These are phyloP conservation scores for Chrysolina oricalcia DNA, from an alignment of 2,888 invertebrate genomes.

Conservation along the genomic window DNA sequence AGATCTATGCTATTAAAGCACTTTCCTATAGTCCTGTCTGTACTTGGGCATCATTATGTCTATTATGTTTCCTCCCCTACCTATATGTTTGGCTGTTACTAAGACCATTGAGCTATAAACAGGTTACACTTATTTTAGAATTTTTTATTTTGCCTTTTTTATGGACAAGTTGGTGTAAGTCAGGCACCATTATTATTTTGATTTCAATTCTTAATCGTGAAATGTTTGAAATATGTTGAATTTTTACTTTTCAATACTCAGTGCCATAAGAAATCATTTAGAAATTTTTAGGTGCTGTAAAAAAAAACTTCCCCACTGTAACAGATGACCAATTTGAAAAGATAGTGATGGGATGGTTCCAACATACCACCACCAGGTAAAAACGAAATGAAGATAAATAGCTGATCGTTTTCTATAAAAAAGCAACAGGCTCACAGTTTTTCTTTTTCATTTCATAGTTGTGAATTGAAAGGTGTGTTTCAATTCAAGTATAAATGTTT, in stretches of 20 bases:
- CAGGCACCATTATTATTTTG: conserved; percentile 7
- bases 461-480: conserved; percentile 9
- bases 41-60: no score
- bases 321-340: conserved; percentile 9
- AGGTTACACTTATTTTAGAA: no score
- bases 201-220: conserved; percentile 7
- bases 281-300: conserved; percentile 9
- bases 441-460: background rate
- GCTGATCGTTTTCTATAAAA: no score
- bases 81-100: no score
- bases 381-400: background rate
- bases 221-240: conserved; percentile 9
- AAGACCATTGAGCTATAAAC: no score
- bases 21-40: background rate
- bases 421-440: no score
- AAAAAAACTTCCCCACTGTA: conserved; percentile 8
- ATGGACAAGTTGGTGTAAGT: background rate
- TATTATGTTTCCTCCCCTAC: no score
- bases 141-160: background rate
- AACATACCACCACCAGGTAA: conserved; percentile 4
- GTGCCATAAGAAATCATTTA: background rate
- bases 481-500: conserved; percentile 12
- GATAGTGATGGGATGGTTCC: conserved; percentile 9
- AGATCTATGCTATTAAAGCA: background rate
- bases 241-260: conserved; percentile 12